Conservation (phyloP, 2,113 vertebrate genomes). For the Ornithorhynchus anatinus region DNA sequence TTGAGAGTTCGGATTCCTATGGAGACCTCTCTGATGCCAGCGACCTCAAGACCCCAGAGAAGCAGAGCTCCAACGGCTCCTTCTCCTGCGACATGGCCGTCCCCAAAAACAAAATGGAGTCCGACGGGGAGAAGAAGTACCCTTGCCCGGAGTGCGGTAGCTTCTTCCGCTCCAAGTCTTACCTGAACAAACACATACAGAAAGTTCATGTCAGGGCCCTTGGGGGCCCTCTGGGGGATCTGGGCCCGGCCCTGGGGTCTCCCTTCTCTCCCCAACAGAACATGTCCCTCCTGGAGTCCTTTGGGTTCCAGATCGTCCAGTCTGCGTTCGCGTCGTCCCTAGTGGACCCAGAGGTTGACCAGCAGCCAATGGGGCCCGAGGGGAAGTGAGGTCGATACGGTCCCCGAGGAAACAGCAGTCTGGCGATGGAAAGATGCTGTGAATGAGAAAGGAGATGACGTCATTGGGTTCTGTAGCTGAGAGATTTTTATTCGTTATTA, state of each 20-base stretch:
- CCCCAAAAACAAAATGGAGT: conserved; percentile 85
- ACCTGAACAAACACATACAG: conserved; percentile 98
- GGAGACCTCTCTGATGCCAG: conserved; percentile 91
- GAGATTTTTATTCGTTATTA: conserved; percentile 69
- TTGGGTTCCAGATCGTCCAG: conserved; percentile 99
- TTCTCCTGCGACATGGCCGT: conserved; percentile 86
- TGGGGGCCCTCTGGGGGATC: conserved; percentile 81
- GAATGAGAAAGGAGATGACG: conserved; percentile 68
- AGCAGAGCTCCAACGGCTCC: conserved; percentile 85
- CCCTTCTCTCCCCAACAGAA: conserved; percentile 98
- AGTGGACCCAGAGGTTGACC: conserved; percentile 91
- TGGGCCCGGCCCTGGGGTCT: conserved; percentile 83
- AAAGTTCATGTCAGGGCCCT: conserved; percentile 90
- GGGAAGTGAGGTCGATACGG: conserved; percentile 81
- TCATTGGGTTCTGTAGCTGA: conserved; percentile 73
- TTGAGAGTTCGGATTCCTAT: conserved; percentile 94
- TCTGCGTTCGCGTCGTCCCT: conserved; percentile 96
- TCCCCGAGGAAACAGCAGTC: conserved; percentile 48
- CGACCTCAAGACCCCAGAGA: conserved; percentile 91
- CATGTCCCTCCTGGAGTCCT: conserved; percentile 98
- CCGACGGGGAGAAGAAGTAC: conserved; percentile 92
- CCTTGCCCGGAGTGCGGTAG: conserved; percentile 91
- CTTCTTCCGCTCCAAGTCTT: conserved; percentile 98
- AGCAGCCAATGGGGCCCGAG: conserved; percentile 88
- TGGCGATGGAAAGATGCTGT: conserved; percentile 67